These are phyloP conservation scores for Sylvietta virens DNA, from an alignment of 2,113 vertebrate genomes.

Conservation along the genomic window DNA sequence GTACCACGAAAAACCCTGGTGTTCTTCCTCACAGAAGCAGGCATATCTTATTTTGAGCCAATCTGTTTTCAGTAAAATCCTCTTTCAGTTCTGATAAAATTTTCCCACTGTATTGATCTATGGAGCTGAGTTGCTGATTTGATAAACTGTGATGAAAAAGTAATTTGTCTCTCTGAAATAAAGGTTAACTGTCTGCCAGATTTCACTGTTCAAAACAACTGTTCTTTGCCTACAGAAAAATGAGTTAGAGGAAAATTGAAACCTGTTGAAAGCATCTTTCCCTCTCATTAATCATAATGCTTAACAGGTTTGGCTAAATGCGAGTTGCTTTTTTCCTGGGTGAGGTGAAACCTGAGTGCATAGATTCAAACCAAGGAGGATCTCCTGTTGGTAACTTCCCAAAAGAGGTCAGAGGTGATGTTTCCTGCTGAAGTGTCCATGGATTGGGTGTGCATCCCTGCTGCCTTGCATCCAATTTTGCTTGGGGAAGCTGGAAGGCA, in stretches of 20 bases:
- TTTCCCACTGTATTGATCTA: not conserved
- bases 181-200: constrained; percentile 53
- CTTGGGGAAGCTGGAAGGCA: fast-evolving
- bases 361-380: not conserved
- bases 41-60: not conserved
- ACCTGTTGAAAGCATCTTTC: not conserved
- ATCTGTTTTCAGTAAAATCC: not conserved
- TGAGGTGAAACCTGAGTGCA: not conserved
- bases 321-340: not conserved
- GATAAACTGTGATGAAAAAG: constrained; percentile 56
- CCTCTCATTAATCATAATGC: not conserved
- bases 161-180: constrained; percentile 54
- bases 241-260: not conserved
- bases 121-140: constrained; percentile 23
- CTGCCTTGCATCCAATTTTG: not conserved
- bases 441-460: fast-evolving
- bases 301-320: not conserved
- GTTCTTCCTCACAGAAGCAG: not conserved
- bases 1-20: not conserved
- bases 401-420: not conserved
- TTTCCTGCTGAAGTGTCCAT: not conserved
- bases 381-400: not conserved
- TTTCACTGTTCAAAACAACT: constrained; percentile 43
- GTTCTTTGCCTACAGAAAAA: constrained; percentile 29
- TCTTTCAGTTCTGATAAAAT: not conserved